A percentile compares a stretch with the other conserved stretches of the same genome.
phyloP scores from a whole-genome alignment of 2,113 vertebrate species.

The Propithecus coquereli region DNA sequence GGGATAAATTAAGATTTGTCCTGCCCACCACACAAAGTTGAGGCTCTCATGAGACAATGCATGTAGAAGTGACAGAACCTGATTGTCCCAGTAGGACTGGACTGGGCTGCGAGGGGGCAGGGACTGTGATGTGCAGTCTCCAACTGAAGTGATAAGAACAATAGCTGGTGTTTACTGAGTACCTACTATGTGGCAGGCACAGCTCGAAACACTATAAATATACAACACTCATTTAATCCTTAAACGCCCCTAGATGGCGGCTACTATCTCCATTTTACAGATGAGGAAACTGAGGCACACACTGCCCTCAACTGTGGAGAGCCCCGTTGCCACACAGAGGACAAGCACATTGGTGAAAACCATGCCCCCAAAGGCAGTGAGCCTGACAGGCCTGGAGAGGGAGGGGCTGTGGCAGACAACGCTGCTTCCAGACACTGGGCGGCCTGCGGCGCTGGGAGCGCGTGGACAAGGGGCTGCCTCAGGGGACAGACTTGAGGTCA shows the following conservation, averaged over 20 bases:
- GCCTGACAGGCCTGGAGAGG: neutral
- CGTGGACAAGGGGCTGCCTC: neutral
- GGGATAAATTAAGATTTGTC: neutral
- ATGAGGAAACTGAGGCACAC: neutral
- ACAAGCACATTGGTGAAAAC: neutral
- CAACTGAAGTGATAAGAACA: neutral
- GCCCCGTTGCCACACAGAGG: neutral
- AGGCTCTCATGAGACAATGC: neutral
- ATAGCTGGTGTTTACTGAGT: neutral
- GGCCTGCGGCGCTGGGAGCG: neutral
- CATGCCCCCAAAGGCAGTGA: neutral
- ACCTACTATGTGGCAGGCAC: neutral
- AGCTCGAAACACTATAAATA: neutral
- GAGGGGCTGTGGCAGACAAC: neutral
- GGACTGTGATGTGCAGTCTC: neutral
- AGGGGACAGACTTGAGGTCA: neutral
- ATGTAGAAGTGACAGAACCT: neutral
- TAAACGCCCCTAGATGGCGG: neutral
- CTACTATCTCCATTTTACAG: neutral
- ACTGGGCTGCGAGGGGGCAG: accelerated
- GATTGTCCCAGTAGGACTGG: accelerated
- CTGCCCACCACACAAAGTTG: neutral
- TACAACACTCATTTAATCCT: neutral
- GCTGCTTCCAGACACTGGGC: neutral
- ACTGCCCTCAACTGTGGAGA: neutral